Conservation (phyloP, 2,113 vertebrate genomes). For the Cathartes aura region DNA sequence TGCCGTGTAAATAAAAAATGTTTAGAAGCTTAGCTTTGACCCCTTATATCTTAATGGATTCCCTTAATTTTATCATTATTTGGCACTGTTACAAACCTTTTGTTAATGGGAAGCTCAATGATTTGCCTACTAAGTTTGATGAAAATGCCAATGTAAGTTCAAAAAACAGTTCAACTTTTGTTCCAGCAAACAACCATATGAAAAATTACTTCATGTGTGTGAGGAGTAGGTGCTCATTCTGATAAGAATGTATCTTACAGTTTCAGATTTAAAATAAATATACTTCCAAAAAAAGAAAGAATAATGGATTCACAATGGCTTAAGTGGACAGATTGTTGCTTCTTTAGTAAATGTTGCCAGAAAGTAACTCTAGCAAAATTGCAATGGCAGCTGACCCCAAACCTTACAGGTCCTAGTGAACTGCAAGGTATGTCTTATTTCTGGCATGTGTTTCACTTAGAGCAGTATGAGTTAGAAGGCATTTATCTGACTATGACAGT, state of each 20-base stretch:
- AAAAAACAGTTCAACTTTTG: background rate
- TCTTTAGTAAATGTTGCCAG: background rate
- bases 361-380: background rate
- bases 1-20: slow-evolving; percentile 55
- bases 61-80: background rate
- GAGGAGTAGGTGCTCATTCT: background rate
- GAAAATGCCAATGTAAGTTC: background rate
- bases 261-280: background rate
- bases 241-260: background rate
- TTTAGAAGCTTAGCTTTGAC: slow-evolving; percentile 42
- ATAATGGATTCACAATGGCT: background rate
- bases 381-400: background rate
- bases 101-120: background rate
- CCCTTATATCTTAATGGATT: slow-evolving; percentile 18
- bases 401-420: background rate
- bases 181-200: background rate
- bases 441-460: background rate
- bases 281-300: background rate
- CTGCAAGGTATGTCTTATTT: background rate
- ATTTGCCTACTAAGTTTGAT: background rate
- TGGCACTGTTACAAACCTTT: background rate
- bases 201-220: background rate
- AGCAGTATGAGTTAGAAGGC: background rate
- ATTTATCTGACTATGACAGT: background rate
- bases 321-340: background rate